Conservation (phyloP, 2,113 vertebrate genomes). For the Crypturellus undulatus region DNA sequence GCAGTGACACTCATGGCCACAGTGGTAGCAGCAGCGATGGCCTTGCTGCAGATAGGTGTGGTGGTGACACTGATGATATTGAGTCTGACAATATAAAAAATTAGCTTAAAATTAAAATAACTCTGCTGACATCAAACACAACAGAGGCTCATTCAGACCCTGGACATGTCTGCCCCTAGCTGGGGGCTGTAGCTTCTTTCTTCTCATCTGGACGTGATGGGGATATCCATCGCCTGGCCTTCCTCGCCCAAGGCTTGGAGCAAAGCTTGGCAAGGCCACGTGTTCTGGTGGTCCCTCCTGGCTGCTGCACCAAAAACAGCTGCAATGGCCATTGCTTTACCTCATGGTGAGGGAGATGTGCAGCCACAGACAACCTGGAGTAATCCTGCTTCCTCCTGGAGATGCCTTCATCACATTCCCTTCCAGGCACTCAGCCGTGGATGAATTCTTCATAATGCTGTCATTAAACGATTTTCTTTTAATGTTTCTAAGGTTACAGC, state of each 20-base stretch:
- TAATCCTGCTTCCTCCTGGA: rapidly evolving
- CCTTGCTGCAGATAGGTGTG: not conserved
- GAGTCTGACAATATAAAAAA: constrained; percentile 58
- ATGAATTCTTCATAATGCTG: not conserved
- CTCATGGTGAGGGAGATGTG: rapidly evolving
- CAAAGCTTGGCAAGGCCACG: no score
- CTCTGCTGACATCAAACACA: not conserved
- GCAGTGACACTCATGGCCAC: constrained; percentile 36
- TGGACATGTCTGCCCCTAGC: not conserved
- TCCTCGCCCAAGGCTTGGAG: rapidly evolving
- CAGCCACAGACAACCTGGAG: rapidly evolving
- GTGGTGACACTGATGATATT: constrained; percentile 7
- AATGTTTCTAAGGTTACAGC: not conserved
- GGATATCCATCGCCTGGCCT: rapidly evolving
- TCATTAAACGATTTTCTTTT: not conserved
- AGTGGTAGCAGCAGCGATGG: constrained; percentile 10
- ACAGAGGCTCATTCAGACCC: not conserved
- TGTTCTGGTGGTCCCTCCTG: not conserved
- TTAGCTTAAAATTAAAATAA: constrained; percentile 42
- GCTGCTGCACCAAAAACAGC: not conserved
- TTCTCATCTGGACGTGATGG: rapidly evolving
- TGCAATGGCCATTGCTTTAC: not conserved
- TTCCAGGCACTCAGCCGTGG: rapidly evolving
- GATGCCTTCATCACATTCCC: rapidly evolving
- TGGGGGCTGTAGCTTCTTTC: not conserved